Evolutionary conservation across 35 echinoderm and acorn worm species (phyloP).

Genomic region (Apostichopus parvimensis): DNA sequence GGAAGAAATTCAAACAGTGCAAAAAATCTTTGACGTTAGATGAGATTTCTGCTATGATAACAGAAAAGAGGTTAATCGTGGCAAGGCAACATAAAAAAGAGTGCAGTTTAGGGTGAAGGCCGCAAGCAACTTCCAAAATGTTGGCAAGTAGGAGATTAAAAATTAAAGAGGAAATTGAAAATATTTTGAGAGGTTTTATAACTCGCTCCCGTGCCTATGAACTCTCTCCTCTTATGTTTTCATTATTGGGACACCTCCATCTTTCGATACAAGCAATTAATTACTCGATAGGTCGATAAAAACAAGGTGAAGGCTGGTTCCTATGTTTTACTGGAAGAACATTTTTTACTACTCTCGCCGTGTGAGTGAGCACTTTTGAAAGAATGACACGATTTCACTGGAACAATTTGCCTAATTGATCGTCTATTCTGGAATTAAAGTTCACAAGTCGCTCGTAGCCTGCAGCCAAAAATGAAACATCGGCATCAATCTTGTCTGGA

Average conservation of each 20-base stretch:
- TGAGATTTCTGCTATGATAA: conserved; percentile 8
- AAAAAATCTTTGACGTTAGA: neutral
- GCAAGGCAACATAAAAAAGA: neutral
- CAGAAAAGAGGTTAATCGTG: neutral
- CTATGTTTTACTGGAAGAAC: neutral
- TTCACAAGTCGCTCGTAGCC: conserved; percentile 32
- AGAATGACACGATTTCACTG: conserved; percentile 11
- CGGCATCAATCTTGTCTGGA: conserved; percentile 20
- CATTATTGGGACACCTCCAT: conserved; percentile 13
- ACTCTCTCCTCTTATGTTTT: conserved; percentile 1
- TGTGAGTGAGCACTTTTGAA: neutral
- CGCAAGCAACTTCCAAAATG: neutral
- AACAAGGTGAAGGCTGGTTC: neutral
- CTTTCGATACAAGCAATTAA: conserved; percentile 14
- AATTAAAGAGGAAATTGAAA: neutral
- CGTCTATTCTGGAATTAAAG: conserved; percentile 33
- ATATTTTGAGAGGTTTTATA: neutral
- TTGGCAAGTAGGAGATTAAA: neutral
- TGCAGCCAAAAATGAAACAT: conserved; percentile 8
- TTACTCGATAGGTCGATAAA: conserved; percentile 10
- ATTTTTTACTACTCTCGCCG: neutral
- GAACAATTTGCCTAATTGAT: conserved; percentile 10
- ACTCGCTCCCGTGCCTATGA: neutral
- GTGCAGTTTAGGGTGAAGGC: neutral
- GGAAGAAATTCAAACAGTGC: neutral